Evolutionary conservation across 2,888 invertebrate species (phyloP), one percentile per base, ranked within the genome.

Genomic region (Trissolcus japonicus): DNA sequence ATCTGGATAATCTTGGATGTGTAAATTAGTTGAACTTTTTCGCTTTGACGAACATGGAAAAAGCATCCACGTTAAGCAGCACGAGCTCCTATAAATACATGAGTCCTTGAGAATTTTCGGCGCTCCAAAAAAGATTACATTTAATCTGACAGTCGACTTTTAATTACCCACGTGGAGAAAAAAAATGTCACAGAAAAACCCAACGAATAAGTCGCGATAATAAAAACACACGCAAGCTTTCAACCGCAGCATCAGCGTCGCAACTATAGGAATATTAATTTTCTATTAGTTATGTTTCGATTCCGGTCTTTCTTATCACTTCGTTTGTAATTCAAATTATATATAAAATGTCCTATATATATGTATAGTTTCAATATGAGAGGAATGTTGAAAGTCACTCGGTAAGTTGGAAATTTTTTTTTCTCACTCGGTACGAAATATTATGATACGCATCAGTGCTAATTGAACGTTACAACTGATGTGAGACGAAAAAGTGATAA

Each of bases 1-100:
- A 74, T 74, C 62, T 57, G 67, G 67, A 74, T 74, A 57, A 74
- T 74, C 74, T n/a, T 74, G 55, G 62, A 67, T 74, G 74, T 74
- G 67, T 66, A 74, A 74, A 74, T 74, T 67, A 74, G 74, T 46
- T 43, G 53, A 67, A 19, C 55, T 25, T 74, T 54, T 74, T 25
- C 25, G 67, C 51, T 67, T 67, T 57, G 57, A 74, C 40, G 62
- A 67, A 74, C 67, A 67, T 57, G 67, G 62, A 74, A 74, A 74
- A 62, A 67, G 53, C 74, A 68, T 74, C 71, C 62, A 61, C 60
- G 53, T 51, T 69, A 74, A 78, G 66, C 74, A 74, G 63, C 62
- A 53, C 68, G 29, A 25, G 25, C 25, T 25, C 50, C 59, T 41
- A 56, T 76, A 68, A 73, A 74, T 65, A 60, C 65, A 69, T 62